A percentile compares a stretch with the other conserved stretches of the same genome.
Conservation (phyloP, 1,140 invertebrate genomes). For the Hormaphis cornu region DNA sequence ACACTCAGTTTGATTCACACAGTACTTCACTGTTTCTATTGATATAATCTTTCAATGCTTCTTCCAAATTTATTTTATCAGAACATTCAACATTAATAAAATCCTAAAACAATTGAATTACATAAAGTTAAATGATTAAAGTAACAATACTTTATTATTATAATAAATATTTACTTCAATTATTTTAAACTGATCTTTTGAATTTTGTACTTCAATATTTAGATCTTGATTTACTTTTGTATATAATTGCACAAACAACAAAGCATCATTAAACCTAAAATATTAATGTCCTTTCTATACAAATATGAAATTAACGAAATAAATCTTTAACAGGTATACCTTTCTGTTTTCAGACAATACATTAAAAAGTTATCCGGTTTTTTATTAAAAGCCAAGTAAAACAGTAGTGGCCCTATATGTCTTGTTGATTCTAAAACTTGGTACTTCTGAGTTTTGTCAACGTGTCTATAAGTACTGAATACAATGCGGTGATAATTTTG, state of each 20-base stretch:
- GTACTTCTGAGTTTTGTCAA: slow-evolving; percentile 60
- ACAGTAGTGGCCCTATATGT: slow-evolving; percentile 84
- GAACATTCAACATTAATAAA: slow-evolving; percentile 6
- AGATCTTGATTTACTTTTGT: neutral
- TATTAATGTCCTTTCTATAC: neutral
- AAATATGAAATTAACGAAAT: no score
- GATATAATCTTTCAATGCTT: slow-evolving; percentile 3
- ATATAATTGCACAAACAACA: slow-evolving; percentile 15
- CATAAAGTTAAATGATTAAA: neutral
- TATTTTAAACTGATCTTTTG: slow-evolving; percentile 1
- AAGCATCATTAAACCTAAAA: slow-evolving; percentile 27
- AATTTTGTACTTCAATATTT: neutral
- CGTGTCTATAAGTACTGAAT: slow-evolving; percentile 63
- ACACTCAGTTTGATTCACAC: neutral
- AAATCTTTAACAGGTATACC: slow-evolving; percentile 42
- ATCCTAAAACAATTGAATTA: neutral
- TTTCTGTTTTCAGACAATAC: slow-evolving; percentile 54
- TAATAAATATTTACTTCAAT: slow-evolving; percentile 2
- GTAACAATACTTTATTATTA: neutral
- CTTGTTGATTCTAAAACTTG: slow-evolving; percentile 74
- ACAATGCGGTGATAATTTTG: slow-evolving; percentile 65
- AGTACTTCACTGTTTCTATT: neutral
- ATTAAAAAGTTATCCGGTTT: slow-evolving; percentile 70
- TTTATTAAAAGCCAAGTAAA: slow-evolving; percentile 74
- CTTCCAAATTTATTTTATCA: neutral